phyloP scores from a whole-genome alignment of 2,797 vertebrate genomes.

The Scolopax bukidnonensis region DNA sequence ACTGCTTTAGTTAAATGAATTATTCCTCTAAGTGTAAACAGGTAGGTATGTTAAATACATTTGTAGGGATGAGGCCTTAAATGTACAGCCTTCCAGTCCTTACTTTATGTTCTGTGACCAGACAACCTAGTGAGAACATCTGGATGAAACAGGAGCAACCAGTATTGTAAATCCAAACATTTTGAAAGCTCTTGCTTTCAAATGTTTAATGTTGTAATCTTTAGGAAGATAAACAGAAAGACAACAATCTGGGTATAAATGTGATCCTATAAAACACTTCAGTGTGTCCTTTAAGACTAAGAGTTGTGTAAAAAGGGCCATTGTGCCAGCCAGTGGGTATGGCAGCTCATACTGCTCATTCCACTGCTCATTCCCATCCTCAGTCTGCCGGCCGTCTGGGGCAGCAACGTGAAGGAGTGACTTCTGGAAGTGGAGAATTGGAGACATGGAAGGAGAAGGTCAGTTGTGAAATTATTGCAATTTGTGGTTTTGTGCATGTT shows the following conservation, averaged over 20 bases:
- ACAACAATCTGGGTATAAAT: neutral
- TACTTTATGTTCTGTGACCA: neutral
- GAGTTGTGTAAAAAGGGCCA: neutral
- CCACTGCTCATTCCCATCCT: neutral
- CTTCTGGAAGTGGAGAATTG: neutral
- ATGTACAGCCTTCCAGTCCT: fast-evolving
- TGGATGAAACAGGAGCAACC: neutral
- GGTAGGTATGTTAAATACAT: neutral
- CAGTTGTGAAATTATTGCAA: neutral
- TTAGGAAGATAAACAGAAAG: neutral
- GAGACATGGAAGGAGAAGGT: neutral
- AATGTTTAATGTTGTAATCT: neutral
- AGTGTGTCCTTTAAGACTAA: neutral
- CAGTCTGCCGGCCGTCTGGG: neutral
- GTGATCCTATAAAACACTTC: neutral
- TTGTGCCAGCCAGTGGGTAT: neutral
- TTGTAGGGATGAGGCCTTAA: neutral
- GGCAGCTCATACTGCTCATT: neutral
- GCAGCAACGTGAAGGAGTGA: neutral
- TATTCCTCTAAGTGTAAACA: neutral
- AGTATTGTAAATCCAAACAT: neutral
- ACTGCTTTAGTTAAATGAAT: neutral
- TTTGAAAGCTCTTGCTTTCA: neutral
- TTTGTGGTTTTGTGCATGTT: neutral
- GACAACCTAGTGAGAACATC: neutral